Evolutionary conservation across 2,888 invertebrate genomes (phyloP), one percentile per base, ranked within the genome.

Genomic region (Himalopsyche anomala): DNA sequence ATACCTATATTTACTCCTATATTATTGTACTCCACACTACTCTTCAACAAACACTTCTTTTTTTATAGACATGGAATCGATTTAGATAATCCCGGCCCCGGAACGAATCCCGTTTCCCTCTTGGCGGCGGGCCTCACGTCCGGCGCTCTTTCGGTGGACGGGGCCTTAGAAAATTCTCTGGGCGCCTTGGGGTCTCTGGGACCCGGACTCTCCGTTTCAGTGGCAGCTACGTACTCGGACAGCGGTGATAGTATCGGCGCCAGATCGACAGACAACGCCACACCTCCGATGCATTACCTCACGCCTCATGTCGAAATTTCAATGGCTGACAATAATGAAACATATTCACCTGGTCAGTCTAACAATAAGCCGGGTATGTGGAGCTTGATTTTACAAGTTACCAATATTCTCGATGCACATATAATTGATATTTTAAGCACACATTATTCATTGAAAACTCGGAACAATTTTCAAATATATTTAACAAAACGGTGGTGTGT

Each of bases 271-370:
- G 97, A 97, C 90, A 97, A 97, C 90, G 96, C 96, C 11, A 97
- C 97, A 80, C 97, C 97, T 15, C 97, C 97, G 0, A 97, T 97
- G 97, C 97, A 98, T 91, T 98, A 97, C 91, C 93, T 98, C 69
- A 97, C 97, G 56, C 98, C 98, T 8, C 98, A 98, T 89, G 97
- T 98, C 55, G 97, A 98, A 93, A 97, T 98, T 91, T 97, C 97
- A 69, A 96, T 97, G 95, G 96, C 96, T 28, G 97, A 97, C 90
- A 95, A 96, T 88, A 96, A 96, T 89, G 96, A 96, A 90, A 94
- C 95, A 2, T 95, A 94, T 90, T 94, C 95, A 82, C 94, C 94
- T 0, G 92, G 93, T 40, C 92, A 94, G 90, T 90, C 90, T 12
- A 92, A 93, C 89, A 92, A 93, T 89, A 92, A 91, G 88, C 91